Evolutionary conservation across 2,797 vertebrate genomes (phyloP), one percentile per base, ranked within the genome.

Genomic region (Oreortyx pictus): DNA sequence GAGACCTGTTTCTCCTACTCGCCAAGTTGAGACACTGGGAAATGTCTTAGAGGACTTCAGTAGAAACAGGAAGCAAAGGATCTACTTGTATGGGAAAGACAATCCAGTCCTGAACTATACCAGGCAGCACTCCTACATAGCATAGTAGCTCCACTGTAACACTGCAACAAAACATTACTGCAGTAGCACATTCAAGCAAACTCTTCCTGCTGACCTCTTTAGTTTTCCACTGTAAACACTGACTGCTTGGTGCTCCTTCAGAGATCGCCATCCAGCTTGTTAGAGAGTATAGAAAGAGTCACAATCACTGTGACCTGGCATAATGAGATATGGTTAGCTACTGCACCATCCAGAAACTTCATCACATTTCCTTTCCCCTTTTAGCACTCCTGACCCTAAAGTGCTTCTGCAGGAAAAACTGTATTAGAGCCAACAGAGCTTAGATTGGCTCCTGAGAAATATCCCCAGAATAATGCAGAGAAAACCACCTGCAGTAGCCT

Each of bases 101-200:
- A 29, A 54, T 46, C 16, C 57, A 61, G 52, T 16, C 19, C 29
- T 62, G 25, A 91, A n/a, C n/a, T 66, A 49, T 25, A 43, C 29
- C 49, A 57, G 49, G 61, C 37, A 43, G 15, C n/a, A 25, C 18
- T 76, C 75, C 5, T 11, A 4, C 22, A 5, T 2, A 29, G 14
- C 1, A 33, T 0, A 72, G 20, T 14, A 57, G n/a, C 22, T 31
- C 44, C 2, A 0, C 33, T 73, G 33, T 9, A 20, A 24, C 46
- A 18, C 29, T 20, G 46, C 31, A 19, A 5, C 22, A 74, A 41
- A 56, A 6, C 31, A 4, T 5, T 39, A 27, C n/a, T 2, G 25
- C 65, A 41, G 11, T 2, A 43, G 68, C 13, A 43, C 11, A 16
- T 13, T 29, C 33, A n/a, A 23, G 37, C 7, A 3, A 56, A 37